These are phyloP conservation scores for Dasypogon diadema DNA, from an alignment of 2,888 invertebrate species.

Conservation along the genomic window DNA sequence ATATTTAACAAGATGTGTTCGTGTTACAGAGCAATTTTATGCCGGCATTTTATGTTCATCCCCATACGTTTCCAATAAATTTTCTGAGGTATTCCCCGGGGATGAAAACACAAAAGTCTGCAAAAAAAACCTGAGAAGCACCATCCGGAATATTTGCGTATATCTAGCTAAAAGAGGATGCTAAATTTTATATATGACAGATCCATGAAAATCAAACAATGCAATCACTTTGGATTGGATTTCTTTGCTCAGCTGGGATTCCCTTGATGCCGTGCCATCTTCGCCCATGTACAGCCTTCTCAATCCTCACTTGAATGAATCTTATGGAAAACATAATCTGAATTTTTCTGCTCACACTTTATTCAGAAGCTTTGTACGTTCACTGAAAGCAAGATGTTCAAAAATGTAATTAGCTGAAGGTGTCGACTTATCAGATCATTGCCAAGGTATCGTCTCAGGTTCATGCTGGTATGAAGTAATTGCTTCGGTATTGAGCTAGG, in stretches of 20 bases:
- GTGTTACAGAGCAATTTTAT: constrained; percentile 59
- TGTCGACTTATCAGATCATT: constrained; percentile 42
- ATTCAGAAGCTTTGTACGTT: not conserved
- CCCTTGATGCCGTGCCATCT: not conserved
- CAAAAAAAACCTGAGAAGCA: not conserved
- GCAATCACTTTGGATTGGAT: constrained; percentile 50
- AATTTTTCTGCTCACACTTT: not conserved
- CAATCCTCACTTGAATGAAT: no score
- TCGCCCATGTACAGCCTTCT: not conserved
- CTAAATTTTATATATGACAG: constrained; percentile 53
- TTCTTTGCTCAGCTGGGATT: constrained; percentile 26
- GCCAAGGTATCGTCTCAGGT: not conserved
- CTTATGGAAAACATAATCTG: not conserved
- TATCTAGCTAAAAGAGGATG: not conserved
- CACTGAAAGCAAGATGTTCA: not conserved
- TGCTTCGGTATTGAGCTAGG: not conserved
- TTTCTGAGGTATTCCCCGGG: constrained; percentile 20
- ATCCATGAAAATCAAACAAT: constrained; percentile 50
- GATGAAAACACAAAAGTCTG: not conserved
- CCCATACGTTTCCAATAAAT: constrained; percentile 15
- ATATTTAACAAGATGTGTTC: constrained; percentile 60
- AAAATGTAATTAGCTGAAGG: constrained; percentile 27
- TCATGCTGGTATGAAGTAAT: not conserved
- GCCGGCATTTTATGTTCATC: constrained; percentile 56
- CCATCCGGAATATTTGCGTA: constrained; percentile 23